Percentiles rank a stretch among this genome's conserved stretches.
phyloP scores from a whole-genome alignment of 2,113 vertebrate species.

The Clarias magur region DNA sequence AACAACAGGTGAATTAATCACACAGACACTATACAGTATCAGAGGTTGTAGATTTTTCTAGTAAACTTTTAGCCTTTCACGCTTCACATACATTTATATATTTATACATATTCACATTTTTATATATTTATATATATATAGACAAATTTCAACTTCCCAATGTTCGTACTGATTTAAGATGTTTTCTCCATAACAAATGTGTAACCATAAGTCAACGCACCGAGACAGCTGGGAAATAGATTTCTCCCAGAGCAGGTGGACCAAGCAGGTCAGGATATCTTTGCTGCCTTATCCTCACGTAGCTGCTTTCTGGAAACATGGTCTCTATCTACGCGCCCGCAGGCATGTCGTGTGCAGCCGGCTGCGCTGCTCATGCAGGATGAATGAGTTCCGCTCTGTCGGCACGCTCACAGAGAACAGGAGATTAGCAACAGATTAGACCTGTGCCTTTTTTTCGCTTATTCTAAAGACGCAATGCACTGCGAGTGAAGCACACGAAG shows the following conservation, averaged over 20 bases:
- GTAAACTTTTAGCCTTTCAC: background rate
- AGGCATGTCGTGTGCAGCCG: slow-evolving; percentile 10
- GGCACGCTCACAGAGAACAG: background rate
- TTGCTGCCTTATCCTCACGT: background rate
- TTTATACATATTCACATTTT: no score
- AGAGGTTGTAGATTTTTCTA: background rate
- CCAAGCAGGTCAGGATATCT: slow-evolving; percentile 5
- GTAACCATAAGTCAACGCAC: slow-evolving; percentile 20
- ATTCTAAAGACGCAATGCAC: background rate
- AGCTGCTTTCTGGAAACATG: slow-evolving; percentile 23
- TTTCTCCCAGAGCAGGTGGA: background rate
- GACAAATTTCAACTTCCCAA: background rate
- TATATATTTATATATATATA: no score
- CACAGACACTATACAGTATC: slow-evolving; percentile 34
- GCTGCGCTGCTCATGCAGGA: background rate
- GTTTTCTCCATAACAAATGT: slow-evolving; percentile 5
- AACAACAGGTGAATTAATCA: slow-evolving; percentile 45
- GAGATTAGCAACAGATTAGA: slow-evolving; percentile 41
- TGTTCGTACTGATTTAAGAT: slow-evolving; percentile 6
- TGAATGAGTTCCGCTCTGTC: slow-evolving; percentile 27
- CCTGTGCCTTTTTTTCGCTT: slow-evolving; percentile 18
- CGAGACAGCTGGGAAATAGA: slow-evolving; percentile 11
- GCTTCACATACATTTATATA: background rate
- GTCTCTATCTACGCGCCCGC: slow-evolving; percentile 12
- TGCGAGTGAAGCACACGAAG: background rate